Conservation (phyloP, 2,888 invertebrate species). For the Stramonita haemastoma region DNA sequence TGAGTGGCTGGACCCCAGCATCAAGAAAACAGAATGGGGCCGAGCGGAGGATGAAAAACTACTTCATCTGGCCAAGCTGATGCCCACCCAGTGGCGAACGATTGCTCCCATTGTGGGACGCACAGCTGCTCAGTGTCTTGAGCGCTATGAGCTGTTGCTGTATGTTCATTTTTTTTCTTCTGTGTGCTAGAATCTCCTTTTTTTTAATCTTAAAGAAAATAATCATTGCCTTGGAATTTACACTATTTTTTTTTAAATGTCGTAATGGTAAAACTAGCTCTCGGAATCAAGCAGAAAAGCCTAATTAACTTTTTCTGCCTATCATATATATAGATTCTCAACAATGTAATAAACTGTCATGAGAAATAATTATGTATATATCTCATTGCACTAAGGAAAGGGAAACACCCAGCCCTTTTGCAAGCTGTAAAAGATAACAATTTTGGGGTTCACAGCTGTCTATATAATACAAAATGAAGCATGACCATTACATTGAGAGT, state of each 20-base stretch:
- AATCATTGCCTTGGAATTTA: neutral
- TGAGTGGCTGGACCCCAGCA: constrained; percentile 99
- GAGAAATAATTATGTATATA: too few relatives aligned
- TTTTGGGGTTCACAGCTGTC: too few relatives aligned
- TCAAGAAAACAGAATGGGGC: constrained; percentile 99
- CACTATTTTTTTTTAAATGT: neutral
- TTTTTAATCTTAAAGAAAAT: too few relatives aligned
- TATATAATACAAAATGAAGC: too few relatives aligned
- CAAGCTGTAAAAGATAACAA: too few relatives aligned
- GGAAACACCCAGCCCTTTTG: too few relatives aligned
- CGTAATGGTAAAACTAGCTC: neutral
- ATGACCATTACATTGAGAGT: too few relatives aligned
- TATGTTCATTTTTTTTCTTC: constrained; percentile 79
- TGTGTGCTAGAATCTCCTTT: neutral
- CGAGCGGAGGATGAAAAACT: constrained; percentile 99
- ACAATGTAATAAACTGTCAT: too few relatives aligned
- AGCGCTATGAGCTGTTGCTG: constrained; percentile 96
- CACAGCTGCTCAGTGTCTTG: constrained; percentile 98
- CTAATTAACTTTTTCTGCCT: too few relatives aligned
- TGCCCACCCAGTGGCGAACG: constrained; percentile 99
- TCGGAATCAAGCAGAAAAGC: neutral
- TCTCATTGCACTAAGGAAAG: too few relatives aligned
- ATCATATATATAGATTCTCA: too few relatives aligned
- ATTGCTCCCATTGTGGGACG: constrained; percentile 99
- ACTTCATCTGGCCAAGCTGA: constrained; percentile 96